Evolutionary conservation across 2,113 vertebrate genomes (phyloP), one percentile per base, ranked within the genome.

Genomic region (Xerus inauris): DNA sequence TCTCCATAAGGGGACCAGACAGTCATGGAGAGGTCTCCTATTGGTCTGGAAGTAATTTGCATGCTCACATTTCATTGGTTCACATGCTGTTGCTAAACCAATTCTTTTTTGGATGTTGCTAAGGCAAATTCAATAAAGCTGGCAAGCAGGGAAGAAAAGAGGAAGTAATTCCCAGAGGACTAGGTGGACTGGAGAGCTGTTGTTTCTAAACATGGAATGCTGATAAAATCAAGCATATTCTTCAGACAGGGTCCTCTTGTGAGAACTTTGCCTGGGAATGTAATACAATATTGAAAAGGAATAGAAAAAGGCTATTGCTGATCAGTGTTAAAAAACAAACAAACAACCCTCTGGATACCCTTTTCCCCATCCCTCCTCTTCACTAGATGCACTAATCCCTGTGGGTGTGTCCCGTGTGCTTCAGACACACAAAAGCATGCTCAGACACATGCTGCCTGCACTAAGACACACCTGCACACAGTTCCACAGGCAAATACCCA

Each of bases 91-190:
- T 89, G 93, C 94, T 91, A 95, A 94, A 96, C 75, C 86, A 91
- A 62, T 96, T 97, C 77, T 42, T 87, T 77, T 87, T 73, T 30
- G 64, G 69, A 86, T 97, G 95, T 97, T 97, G 97, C 97, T 97
- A 97, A 94, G 97, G 89, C 0, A 47, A 92, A 96, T 94, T 89
- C 75, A 93, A 90, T 92, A 82, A 96, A 77, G 38, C 92, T 87
- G 76, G 94, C 91, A 96, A 42, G 83, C 82, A 77, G 51, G 64
- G 71, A 80, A 95, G 38, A 91, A 89, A 85, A 96, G 51, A 94
- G 67, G 94, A 91, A 97, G 89, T 95, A 67, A 95, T 94, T 92
- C 93, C 83, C 94, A 73, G 49, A 79, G 89, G 80, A 75, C 75
- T 59, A 57, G 57, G 82, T 32, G 40, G 49, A 30, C 42, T 62